Evolutionary conservation across 1,140 invertebrate species (phyloP).

Genomic region (Diachasma alloeum): DNA sequence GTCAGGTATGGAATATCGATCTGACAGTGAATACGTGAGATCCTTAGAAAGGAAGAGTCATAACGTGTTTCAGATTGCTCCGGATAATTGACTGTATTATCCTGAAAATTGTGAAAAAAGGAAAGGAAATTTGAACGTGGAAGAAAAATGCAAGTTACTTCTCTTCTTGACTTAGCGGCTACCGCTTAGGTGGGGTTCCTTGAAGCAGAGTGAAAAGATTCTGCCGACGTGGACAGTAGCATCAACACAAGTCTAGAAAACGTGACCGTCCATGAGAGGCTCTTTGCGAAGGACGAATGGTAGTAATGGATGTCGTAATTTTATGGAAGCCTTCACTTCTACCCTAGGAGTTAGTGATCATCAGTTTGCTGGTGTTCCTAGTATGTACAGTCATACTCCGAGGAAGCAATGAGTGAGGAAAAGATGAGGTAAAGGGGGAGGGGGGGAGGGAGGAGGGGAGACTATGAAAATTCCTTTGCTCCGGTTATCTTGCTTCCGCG

Average conservation of each 20-base stretch:
- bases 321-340: conserved; percentile 29
- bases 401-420: neutral
- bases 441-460: neutral
- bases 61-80: neutral
- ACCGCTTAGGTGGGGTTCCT: neutral
- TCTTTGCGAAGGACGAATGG: conserved; percentile 1
- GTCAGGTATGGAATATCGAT: neutral
- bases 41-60: neutral
- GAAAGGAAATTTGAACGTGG: neutral
- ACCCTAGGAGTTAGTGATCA: conserved; percentile 1
- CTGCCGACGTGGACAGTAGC: neutral
- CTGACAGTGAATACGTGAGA: neutral
- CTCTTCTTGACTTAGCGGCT: neutral
- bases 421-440: neutral
- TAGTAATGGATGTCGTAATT: conserved; percentile 40
- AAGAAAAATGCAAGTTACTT: neutral
- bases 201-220: conserved; percentile 2
- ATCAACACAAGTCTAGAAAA: conserved; percentile 11
- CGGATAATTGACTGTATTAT: neutral
- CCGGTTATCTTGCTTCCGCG: neutral
- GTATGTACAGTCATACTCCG: neutral
- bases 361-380: neutral
- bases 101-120: neutral
- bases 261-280: neutral
- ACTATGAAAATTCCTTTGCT: neutral